A percentile compares a stretch with the other conserved stretches of the same genome.
phyloP scores from a whole-genome alignment of 2,113 vertebrate species.

The Chamaetylas fuelleborni region DNA sequence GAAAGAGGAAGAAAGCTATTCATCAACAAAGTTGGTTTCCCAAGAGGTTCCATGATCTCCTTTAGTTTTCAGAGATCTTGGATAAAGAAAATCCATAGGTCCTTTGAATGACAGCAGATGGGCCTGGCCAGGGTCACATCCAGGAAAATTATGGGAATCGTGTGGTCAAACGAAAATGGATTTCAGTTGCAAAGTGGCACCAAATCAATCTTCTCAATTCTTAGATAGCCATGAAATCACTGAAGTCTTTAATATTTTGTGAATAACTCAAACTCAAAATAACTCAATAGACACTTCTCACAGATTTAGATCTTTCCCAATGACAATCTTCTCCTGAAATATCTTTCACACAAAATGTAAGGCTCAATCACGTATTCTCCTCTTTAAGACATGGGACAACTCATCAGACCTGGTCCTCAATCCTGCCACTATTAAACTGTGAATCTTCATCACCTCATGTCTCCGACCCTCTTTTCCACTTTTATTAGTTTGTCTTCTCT shows the following conservation, averaged over 20 bases:
- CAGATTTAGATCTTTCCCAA: neutral
- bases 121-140: neutral
- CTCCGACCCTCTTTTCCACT: neutral
- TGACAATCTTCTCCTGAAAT: neutral
- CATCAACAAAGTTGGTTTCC: neutral
- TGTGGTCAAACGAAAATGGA: neutral
- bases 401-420: neutral
- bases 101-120: neutral
- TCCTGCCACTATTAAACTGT: neutral
- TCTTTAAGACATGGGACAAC: neutral
- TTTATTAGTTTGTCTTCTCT: neutral
- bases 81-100: neutral
- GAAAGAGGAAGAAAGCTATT: neutral
- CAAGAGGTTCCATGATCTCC: neutral
- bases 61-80: neutral
- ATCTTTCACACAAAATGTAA: neutral
- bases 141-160: neutral
- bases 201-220: neutral
- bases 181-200: neutral
- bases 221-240: neutral
- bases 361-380: neutral
- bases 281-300: neutral
- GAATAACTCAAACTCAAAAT: neutral
- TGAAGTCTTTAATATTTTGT: neutral
- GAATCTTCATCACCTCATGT: neutral